phyloP scores from a whole-genome alignment of 1,140 invertebrate genomes.

The Tetramorium simillimum region DNA sequence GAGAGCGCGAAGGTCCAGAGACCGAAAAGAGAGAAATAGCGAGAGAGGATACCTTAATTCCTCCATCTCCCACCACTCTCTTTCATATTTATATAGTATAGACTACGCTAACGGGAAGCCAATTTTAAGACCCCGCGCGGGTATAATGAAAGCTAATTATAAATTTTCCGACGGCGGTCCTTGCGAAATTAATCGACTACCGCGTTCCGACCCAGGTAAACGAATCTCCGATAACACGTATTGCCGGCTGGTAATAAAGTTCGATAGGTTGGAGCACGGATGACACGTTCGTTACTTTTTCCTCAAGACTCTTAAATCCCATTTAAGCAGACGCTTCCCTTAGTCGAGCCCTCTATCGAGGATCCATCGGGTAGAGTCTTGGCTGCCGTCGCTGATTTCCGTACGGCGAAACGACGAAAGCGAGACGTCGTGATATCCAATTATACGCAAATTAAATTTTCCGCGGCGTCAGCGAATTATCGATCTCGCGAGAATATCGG shows the following conservation, averaged over 20 bases:
- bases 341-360: constrained; percentile 18
- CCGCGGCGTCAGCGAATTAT: constrained; percentile 36
- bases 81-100: constrained; percentile 53
- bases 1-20: not conserved
- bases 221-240: constrained; percentile 61
- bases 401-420: constrained; percentile 16
- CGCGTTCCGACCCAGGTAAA: constrained; percentile 15
- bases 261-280: constrained; percentile 19
- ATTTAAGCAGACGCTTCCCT: constrained; percentile 36
- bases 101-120: constrained; percentile 31
- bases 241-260: constrained; percentile 60
- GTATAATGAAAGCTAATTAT: constrained; percentile 66
- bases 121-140: constrained; percentile 33
- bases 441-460: constrained; percentile 57
- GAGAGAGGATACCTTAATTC: not conserved
- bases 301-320: constrained; percentile 48
- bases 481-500: constrained; percentile 12
- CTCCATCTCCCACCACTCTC: not conserved
- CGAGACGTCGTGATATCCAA: constrained; percentile 40
- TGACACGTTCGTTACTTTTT: constrained; percentile 51
- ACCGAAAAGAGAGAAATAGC: not conserved
- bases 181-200: constrained; percentile 50
- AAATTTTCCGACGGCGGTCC: constrained; percentile 55
- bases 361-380: not conserved
- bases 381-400: constrained; percentile 22